Percentiles rank a stretch among this genome's conserved stretches.
phyloP scores from a whole-genome alignment of 2,797 vertebrate genomes.

The Mallotus villosus region DNA sequence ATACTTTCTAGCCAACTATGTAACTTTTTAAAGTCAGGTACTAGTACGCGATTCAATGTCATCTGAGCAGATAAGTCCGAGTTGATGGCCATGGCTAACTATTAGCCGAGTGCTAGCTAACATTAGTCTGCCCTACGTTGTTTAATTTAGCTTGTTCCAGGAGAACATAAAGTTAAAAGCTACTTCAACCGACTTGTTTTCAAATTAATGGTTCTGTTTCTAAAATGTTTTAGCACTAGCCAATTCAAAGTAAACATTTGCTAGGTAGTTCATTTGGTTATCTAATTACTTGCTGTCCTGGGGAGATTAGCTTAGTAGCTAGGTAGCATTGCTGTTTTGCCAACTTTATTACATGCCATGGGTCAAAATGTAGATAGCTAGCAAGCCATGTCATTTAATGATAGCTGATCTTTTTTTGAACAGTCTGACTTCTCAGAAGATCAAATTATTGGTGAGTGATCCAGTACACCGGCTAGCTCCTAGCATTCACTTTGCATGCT shows the following conservation, averaged over 20 bases:
- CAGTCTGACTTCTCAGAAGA: slow-evolving; percentile 85
- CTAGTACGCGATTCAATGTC: background rate
- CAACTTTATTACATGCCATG: too few relatives aligned
- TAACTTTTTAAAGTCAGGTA: background rate
- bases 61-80: background rate
- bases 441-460: slow-evolving; percentile 79
- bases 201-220: background rate
- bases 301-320: background rate
- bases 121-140: too few relatives aligned
- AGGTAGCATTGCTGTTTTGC: background rate
- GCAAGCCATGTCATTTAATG: slow-evolving; percentile 45
- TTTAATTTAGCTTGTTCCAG: too few relatives aligned
- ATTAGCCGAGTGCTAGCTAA: too few relatives aligned
- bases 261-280: background rate
- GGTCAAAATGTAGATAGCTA: slow-evolving; percentile 11
- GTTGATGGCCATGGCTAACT: background rate
- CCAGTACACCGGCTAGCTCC: slow-evolving; percentile 23
- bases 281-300: background rate
- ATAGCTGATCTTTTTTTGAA: slow-evolving; percentile 67
- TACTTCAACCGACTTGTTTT: background rate
- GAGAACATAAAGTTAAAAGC: background rate
- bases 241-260: too few relatives aligned
- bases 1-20: background rate
- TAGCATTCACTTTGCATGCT: slow-evolving; percentile 38
- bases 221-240: too few relatives aligned